Evolutionary conservation across 2,113 vertebrate genomes (phyloP).

Genomic region (Uropsilus gracilis): DNA sequence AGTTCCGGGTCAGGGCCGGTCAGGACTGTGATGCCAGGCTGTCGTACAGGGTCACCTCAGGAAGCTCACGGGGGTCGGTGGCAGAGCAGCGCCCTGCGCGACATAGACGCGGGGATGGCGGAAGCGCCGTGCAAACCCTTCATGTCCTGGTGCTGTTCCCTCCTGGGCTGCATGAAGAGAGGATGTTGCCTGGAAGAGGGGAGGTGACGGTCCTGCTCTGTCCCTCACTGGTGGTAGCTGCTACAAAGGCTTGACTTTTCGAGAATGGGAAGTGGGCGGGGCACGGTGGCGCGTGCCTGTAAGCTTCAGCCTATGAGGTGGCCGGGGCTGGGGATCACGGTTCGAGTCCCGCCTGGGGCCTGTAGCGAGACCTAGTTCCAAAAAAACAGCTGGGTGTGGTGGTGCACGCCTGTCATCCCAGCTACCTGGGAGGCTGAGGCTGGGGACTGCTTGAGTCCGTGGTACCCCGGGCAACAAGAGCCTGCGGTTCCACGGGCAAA

Average conservation of each 20-base stretch:
- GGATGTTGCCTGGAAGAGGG: not conserved
- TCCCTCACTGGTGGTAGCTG: no score
- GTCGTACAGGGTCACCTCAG: accelerated
- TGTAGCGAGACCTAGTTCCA: no score
- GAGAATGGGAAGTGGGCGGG: not conserved
- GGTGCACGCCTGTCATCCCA: no score
- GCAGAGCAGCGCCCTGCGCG: accelerated
- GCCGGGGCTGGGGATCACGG: no score
- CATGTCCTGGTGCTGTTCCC: not conserved
- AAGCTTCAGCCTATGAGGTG: no score
- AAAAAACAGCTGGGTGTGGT: no score
- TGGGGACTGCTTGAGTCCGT: no score
- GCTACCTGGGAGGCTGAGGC: no score
- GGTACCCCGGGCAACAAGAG: no score
- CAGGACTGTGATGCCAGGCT: accelerated
- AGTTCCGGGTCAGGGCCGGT: not conserved
- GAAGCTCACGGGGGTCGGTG: accelerated
- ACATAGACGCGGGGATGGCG: not conserved
- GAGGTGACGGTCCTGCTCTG: not conserved
- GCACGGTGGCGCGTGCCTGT: no score
- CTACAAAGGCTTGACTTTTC: not conserved
- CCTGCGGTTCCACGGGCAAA: no score
- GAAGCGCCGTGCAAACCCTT: not conserved
- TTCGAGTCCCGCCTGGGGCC: no score
- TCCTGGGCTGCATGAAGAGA: not conserved